These are phyloP conservation scores for Saguinus oedipus DNA, from an alignment of 2,797 vertebrate species.

Conservation along the genomic window DNA sequence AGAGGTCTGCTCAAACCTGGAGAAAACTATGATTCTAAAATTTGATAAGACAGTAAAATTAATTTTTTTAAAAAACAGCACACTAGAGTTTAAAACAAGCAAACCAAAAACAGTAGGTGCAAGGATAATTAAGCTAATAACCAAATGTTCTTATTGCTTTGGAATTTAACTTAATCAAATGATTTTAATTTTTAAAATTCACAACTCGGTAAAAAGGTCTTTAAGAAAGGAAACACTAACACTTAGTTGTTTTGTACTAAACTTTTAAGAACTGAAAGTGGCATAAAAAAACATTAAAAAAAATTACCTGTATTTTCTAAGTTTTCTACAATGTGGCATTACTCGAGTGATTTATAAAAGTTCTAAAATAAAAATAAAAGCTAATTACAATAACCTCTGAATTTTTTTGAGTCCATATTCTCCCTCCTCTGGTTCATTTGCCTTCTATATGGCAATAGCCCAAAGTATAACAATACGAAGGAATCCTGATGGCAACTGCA, in stretches of 20 bases:
- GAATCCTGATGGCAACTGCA: neutral
- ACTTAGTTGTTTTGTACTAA: neutral
- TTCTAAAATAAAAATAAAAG: constrained; percentile 41
- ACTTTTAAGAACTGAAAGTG: constrained; percentile 7
- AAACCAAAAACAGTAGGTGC: neutral
- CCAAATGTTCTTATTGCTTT: constrained; percentile 2
- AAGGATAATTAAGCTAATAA: neutral
- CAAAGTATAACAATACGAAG: neutral
- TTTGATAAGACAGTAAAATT: neutral
- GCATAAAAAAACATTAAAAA: neutral
- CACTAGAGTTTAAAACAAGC: neutral
- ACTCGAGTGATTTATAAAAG: neutral
- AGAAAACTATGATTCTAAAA: neutral
- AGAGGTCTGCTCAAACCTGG: neutral
- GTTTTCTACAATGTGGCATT: neutral
- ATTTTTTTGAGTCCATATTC: neutral
- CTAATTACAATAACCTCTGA: neutral
- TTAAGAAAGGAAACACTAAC: neutral
- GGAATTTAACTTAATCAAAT: constrained; percentile 22
- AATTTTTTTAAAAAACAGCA: neutral
- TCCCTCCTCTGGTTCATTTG: neutral
- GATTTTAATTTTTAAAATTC: constrained; percentile 16
- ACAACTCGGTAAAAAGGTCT: neutral
- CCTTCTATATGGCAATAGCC: neutral
- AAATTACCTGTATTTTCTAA: neutral